Conservation (phyloP, 2,888 invertebrate species). For the Cephus sareptanus region DNA sequence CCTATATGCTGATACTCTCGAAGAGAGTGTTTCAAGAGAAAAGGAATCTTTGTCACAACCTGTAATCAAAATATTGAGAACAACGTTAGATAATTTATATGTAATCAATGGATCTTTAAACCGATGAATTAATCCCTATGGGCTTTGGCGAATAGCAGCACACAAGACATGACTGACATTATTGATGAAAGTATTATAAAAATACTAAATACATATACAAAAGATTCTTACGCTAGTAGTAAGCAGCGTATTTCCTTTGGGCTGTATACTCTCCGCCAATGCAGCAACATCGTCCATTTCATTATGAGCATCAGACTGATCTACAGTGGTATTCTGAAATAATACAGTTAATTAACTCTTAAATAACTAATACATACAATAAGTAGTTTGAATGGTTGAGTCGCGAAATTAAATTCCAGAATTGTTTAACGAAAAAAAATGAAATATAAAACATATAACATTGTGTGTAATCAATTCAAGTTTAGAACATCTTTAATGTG, state of each 20-base stretch:
- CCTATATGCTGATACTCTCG: conserved; percentile 98
- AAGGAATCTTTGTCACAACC: conserved; percentile 94
- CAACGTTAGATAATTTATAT: background rate
- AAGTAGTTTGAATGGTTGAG: background rate
- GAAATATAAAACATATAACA: no score
- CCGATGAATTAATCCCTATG: background rate
- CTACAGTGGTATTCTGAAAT: conserved; percentile 50
- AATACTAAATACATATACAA: background rate
- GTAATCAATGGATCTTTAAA: background rate
- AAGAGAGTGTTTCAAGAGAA: conserved; percentile 87
- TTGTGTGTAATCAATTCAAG: no score
- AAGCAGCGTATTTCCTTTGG: conserved; percentile 96
- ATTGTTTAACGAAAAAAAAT: no score
- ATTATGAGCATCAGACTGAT: conserved; percentile 73
- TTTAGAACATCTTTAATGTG: no score
- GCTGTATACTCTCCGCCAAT: conserved; percentile 95
- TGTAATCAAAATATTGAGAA: conserved; percentile 50
- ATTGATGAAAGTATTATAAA: conserved; percentile 12
- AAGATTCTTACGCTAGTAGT: conserved; percentile 80
- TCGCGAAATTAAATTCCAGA: no score
- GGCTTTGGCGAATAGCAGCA: background rate
- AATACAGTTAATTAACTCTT: background rate
- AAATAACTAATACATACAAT: background rate
- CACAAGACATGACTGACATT: background rate
- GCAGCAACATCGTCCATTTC: conserved; percentile 93